These are phyloP conservation scores for Fragum fragum DNA, from an alignment of 2,888 invertebrate genomes.

Conservation along the genomic window DNA sequence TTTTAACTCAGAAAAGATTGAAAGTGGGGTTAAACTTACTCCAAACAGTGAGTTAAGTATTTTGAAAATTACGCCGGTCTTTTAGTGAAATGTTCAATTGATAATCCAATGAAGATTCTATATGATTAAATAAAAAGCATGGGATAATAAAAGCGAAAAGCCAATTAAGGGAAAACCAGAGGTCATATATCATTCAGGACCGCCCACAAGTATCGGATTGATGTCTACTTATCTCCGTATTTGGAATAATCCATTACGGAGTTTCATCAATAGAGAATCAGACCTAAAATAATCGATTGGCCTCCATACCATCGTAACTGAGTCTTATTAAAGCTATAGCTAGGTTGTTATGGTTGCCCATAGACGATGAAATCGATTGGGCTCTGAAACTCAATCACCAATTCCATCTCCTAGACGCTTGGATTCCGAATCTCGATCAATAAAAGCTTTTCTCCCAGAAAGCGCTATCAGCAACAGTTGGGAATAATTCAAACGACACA, in stretches of 20 bases:
- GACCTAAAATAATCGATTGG: neutral
- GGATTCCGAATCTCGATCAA: slow-evolving; percentile 49
- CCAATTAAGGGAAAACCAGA: too few relatives aligned
- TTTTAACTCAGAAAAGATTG: too few relatives aligned
- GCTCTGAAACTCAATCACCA: slow-evolving; percentile 35
- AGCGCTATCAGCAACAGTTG: slow-evolving; percentile 52
- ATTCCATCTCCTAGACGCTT: slow-evolving; percentile 40
- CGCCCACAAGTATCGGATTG: too few relatives aligned
- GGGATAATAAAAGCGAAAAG: too few relatives aligned
- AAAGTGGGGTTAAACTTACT: too few relatives aligned
- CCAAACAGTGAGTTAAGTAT: too few relatives aligned
- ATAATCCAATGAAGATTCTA: too few relatives aligned
- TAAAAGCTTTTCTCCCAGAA: slow-evolving; percentile 40
- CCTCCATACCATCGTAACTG: neutral
- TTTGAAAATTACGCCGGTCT: too few relatives aligned
- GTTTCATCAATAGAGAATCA: neutral
- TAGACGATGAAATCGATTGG: slow-evolving; percentile 18
- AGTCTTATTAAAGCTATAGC: neutral
- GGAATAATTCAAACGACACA: slow-evolving; percentile 25
- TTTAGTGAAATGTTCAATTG: too few relatives aligned
- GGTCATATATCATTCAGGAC: too few relatives aligned
- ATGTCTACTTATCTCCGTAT: neutral
- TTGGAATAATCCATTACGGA: neutral
- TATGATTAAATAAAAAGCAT: too few relatives aligned
- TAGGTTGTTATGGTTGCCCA: neutral